Conservation (phyloP, 2,888 invertebrate genomes). For the Cryptops parisi region DNA sequence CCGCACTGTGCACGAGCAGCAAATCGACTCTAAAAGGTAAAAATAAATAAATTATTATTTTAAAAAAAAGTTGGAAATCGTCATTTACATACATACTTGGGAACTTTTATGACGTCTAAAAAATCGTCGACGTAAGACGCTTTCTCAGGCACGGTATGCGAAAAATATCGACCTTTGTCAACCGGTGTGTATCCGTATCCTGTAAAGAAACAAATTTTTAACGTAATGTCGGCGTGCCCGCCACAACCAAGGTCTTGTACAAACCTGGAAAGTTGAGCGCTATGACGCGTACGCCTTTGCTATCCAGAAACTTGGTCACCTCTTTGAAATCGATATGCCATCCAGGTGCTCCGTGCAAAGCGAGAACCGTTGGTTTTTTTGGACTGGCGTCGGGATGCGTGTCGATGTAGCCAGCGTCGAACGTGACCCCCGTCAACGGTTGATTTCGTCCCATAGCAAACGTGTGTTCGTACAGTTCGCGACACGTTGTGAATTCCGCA, state of each 20-base stretch:
- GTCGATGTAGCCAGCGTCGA: slow-evolving; percentile 9
- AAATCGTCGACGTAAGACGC: slow-evolving; percentile 1
- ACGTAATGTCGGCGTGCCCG: too few relatives aligned
- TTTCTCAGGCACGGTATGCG: neutral
- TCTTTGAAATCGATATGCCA: slow-evolving; percentile 14
- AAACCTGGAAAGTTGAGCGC: slow-evolving; percentile 15
- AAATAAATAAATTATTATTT: neutral
- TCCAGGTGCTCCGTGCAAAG: slow-evolving; percentile 14
- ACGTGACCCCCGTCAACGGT: neutral
- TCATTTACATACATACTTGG: neutral
- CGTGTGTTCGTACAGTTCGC: neutral
- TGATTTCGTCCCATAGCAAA: neutral
- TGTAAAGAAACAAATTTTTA: neutral
- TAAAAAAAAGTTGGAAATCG: neutral
- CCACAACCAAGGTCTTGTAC: too few relatives aligned
- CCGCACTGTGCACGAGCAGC: slow-evolving; percentile 2
- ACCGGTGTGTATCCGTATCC: slow-evolving; percentile 5
- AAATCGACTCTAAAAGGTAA: slow-evolving; percentile 1
- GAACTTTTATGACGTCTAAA: neutral
- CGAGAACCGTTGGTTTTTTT: slow-evolving; percentile 10
- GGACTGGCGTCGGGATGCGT: neutral
- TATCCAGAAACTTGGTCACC: slow-evolving; percentile 2
- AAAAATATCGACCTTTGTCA: neutral
- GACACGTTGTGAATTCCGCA: neutral
- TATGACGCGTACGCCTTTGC: slow-evolving; percentile 13